Conservation (phyloP, 2,888 invertebrate species). For the Drosophila nigricruria region DNA sequence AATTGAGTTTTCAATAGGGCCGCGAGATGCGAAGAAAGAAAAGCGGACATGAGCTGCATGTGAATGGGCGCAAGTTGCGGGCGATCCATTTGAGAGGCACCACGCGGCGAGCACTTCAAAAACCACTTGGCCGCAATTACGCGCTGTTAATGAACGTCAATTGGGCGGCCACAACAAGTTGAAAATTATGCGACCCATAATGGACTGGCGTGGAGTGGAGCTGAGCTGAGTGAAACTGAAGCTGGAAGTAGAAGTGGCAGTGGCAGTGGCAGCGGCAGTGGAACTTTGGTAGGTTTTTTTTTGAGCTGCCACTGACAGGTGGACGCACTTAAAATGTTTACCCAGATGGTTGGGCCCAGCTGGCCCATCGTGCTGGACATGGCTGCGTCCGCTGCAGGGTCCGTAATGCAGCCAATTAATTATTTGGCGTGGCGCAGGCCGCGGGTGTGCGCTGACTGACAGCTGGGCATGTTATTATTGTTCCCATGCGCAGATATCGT, state of each 20-base stretch:
- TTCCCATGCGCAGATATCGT: conserved; percentile 42
- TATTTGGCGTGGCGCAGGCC: conserved; percentile 55
- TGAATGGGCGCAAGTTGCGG: conserved; percentile 32
- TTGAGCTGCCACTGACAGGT: conserved; percentile 52
- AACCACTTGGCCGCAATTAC: conserved; percentile 75
- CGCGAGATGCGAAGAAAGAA: not conserved
- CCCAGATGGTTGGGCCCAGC: conserved; percentile 9
- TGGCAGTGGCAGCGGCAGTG: conserved; percentile 6
- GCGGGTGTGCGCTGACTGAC: conserved; percentile 66
- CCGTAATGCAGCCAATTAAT: conserved; percentile 76
- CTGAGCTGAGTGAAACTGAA: not conserved
- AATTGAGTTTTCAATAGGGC: not conserved
- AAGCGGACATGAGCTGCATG: conserved; percentile 13
- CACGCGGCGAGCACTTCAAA: conserved; percentile 33
- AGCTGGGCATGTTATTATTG: conserved; percentile 72
- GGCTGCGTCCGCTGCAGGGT: conserved; percentile 6
- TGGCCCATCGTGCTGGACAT: not conserved
- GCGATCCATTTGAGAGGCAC: conserved; percentile 28
- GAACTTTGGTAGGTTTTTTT: conserved; percentile 18
- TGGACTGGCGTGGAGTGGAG: conserved; percentile 20
- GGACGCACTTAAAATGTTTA: conserved; percentile 51
- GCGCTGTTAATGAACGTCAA: conserved; percentile 76
- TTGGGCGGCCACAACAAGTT: conserved; percentile 75
- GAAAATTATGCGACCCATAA: conserved; percentile 70
- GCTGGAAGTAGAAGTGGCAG: conserved; percentile 12